Conservation (phyloP, 23 tunicate genomes). For the Trididemnum clinides region DNA sequence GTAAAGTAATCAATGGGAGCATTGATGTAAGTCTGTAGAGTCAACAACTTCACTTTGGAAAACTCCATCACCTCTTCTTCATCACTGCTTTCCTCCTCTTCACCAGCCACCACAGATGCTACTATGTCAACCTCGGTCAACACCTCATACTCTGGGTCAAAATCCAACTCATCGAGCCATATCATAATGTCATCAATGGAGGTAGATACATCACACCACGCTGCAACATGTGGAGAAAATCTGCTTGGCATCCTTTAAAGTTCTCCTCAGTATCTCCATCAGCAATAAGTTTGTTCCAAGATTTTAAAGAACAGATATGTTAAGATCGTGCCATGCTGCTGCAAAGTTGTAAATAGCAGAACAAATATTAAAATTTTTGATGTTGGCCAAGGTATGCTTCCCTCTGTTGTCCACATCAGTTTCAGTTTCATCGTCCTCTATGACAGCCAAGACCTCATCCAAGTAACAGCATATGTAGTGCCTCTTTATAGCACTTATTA, state of each 20-base stretch:
- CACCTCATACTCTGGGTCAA: slow-evolving; percentile 34
- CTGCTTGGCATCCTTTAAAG: slow-evolving; percentile 25
- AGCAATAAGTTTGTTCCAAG: slow-evolving; percentile 10
- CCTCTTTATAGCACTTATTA: slow-evolving; percentile 3
- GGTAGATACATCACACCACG: slow-evolving; percentile 47
- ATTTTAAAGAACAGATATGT: not conserved
- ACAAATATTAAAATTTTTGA: not conserved
- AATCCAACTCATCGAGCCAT: slow-evolving; percentile 32
- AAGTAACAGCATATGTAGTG: not conserved
- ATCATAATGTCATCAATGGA: slow-evolving; percentile 33
- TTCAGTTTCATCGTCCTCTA: slow-evolving; percentile 16
- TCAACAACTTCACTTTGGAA: slow-evolving; percentile 38
- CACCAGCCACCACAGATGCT: slow-evolving; percentile 36
- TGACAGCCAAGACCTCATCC: slow-evolving; percentile 15
- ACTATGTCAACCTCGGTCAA: slow-evolving; percentile 30
- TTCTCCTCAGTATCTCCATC: slow-evolving; percentile 6
- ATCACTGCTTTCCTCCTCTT: slow-evolving; percentile 35
- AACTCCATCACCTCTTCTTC: slow-evolving; percentile 30
- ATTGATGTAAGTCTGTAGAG: slow-evolving; percentile 33
- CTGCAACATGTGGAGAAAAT: slow-evolving; percentile 36
- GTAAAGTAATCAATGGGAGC: slow-evolving; percentile 31
- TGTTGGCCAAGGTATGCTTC: slow-evolving; percentile 4
- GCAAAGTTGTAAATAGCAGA: slow-evolving; percentile 3
- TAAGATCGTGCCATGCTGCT: not conserved
- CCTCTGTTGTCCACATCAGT: slow-evolving; percentile 1